Conservation (phyloP, 2,113 vertebrate genomes). For the Ptyas mucosa region DNA sequence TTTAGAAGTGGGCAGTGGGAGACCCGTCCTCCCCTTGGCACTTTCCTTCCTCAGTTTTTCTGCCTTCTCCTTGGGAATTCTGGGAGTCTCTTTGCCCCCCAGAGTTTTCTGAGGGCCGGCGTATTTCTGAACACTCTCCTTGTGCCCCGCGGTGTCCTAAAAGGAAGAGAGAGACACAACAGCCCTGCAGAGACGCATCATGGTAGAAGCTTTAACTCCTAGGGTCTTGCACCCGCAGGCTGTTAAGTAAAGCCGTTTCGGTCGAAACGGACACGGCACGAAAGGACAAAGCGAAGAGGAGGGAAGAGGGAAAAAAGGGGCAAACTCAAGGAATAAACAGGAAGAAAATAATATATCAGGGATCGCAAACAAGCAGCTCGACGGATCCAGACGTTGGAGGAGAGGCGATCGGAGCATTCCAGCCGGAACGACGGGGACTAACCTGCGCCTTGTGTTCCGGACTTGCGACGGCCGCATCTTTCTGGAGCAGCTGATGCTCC, state of each 20-base stretch:
- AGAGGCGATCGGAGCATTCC: not conserved
- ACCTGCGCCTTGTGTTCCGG: constrained; percentile 81
- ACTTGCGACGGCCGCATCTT: constrained; percentile 65
- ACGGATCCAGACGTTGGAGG: not conserved
- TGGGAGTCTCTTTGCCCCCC: constrained; percentile 64
- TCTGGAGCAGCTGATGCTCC: constrained; percentile 92
- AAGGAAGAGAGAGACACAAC: not conserved
- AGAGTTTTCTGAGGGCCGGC: constrained; percentile 71
- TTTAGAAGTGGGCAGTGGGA: constrained; percentile 77
- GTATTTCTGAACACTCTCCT: constrained; percentile 66
- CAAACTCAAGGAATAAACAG: not conserved
- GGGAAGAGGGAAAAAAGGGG: not conserved
- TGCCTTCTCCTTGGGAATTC: constrained; percentile 77
- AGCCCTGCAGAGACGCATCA: too few relatives aligned
- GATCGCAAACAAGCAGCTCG: not conserved
- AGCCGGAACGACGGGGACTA: not conserved
- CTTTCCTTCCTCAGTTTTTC: constrained; percentile 84
- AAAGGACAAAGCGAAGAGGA: not conserved
- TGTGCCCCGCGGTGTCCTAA: constrained; percentile 79
- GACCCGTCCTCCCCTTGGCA: constrained; percentile 53
- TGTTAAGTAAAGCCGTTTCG: not conserved
- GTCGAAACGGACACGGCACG: not conserved
- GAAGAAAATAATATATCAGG: not conserved
- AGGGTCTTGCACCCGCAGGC: not conserved
- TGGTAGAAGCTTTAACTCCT: not conserved